A percentile compares a stretch with the other conserved stretches of the same genome.
phyloP scores from a whole-genome alignment of 2,113 vertebrate species.

The Colius striatus region DNA sequence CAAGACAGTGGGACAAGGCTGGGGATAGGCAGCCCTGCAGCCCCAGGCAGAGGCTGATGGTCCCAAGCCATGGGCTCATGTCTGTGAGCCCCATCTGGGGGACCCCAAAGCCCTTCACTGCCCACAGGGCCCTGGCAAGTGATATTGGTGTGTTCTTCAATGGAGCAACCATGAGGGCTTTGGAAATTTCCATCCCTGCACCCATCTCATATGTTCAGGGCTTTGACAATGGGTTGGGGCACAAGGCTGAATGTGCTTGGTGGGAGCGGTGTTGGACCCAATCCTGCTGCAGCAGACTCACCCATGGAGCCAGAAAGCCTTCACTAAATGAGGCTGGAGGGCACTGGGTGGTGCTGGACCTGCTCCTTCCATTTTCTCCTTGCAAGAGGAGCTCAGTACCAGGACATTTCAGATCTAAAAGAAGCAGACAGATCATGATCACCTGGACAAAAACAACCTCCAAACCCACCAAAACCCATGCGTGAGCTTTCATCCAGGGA shows the following conservation, averaged over 20 bases:
- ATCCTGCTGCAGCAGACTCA: not conserved
- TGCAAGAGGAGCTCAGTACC: not conserved
- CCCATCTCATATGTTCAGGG: not conserved
- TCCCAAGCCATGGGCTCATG: fast-evolving
- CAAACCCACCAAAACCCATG: not conserved
- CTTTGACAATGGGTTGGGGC: fast-evolving
- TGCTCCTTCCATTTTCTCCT: not conserved
- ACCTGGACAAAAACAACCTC: not conserved
- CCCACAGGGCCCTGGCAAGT: too few species aligned
- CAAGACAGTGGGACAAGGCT: not conserved
- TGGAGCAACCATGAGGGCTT: fast-evolving
- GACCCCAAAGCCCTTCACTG: too few species aligned
- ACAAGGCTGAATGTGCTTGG: fast-evolving
- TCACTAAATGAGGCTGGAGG: not conserved
- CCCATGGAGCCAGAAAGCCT: not conserved
- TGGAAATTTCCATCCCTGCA: not conserved
- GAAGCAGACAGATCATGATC: not conserved
- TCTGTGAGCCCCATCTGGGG: not conserved
- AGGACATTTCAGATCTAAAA: not conserved
- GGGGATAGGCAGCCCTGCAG: not conserved
- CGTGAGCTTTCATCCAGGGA: not conserved
- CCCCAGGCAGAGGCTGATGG: not conserved
- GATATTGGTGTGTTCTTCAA: not conserved
- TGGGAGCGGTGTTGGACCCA: not conserved
- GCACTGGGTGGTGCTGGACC: not conserved